Evolutionary conservation across 2,113 vertebrate species (phyloP), one percentile per base, ranked within the genome.

Genomic region (Dolichotis patagonum): DNA sequence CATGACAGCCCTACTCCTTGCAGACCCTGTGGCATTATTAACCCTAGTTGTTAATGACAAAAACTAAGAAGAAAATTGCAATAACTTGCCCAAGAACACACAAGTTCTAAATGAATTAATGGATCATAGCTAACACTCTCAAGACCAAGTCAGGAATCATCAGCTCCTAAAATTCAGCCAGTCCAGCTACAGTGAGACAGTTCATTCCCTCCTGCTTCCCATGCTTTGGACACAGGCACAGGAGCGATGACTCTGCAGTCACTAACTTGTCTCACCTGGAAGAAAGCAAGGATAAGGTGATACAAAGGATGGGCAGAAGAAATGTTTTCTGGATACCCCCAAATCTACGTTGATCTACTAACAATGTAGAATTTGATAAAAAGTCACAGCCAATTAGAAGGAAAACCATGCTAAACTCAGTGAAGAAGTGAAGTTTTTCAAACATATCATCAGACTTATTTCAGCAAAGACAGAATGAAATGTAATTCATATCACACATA

Each of bases 181-280:
- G 35, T 43, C 16, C 85, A 5, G 60, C 30, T 19, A 3, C 30
- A 28, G 24, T 49, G 5, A 32, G 20, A 62, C 20, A 52, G 19
- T 20, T 11, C 1, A 20, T 30, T 54, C 54, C 54, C 19, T 17
- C 26, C 58, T 20, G 30, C 41, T 28, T 41, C n/a, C 11, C 9
- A 20, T 1, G 1, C 12, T 20, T 13, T 16, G 17, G 26, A 20
- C 41, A 63, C 30, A 0, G 46, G 10, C 35, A 7, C 26, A 14
- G 16, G 41, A 26, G 24, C 1, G 3, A 28, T 0, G 9, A 0
- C 35, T 3, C 16, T 3, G 9, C 8, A 5, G 10, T 0, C 28
- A 43, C 17, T 43, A 5, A 8, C 12, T 19, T 32, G 12, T 14
- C 20, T 62, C 32, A 41, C 54, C 12, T 26, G 54, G n/a, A 60